Evolutionary conservation across 2,113 vertebrate species (phyloP), one percentile per base, ranked within the genome.

Genomic region (Lynx canadensis): DNA sequence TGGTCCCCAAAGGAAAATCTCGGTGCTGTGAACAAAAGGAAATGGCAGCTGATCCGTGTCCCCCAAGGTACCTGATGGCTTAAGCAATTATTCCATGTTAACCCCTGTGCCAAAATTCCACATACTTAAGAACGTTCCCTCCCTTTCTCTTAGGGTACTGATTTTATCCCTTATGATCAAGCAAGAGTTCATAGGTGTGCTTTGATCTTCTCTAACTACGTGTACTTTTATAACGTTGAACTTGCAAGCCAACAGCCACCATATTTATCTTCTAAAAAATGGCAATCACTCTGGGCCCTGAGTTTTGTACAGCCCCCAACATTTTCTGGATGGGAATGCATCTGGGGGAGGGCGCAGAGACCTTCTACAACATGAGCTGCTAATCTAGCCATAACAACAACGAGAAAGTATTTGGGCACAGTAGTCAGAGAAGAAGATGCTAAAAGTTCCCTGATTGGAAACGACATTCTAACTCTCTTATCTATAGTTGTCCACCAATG

Each of bases 291-390:
- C 11, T 5, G 9, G n/a, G 18, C n/a, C 11, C 13, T 10, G 3
- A 50, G 27, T 41, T 79, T 52, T 19, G 4, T 45, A 69, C 3
- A 41, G 55, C 3, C 63, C 13, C 13, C 36, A 50, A 4, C 6
- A 18, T 45, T 73, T 71, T 80, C 52, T 10, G 4, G 36, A 52
- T 55, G 27, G 73, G 45, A 69, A 27, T 14, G n/a, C 4, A 19
- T 0, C 3, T 5, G 29, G 33, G 13, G 33, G 19, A 14, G 4
- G 21, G 38, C 6, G 1, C 19, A 19, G n/a, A 41, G 5, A 27
- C 6, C 31, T 19, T 33, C 14, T 23, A 63, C 69, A 86, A 86
- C 79, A 27, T 0, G 11, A 80, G 25, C 69, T n/a, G 9, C 50
- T 38, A 38, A 25, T 50, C 91, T 31, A 45, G 29, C 7, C 7